Evolutionary conservation across 2,888 invertebrate species (phyloP).

Genomic region (Apodemia zela): DNA sequence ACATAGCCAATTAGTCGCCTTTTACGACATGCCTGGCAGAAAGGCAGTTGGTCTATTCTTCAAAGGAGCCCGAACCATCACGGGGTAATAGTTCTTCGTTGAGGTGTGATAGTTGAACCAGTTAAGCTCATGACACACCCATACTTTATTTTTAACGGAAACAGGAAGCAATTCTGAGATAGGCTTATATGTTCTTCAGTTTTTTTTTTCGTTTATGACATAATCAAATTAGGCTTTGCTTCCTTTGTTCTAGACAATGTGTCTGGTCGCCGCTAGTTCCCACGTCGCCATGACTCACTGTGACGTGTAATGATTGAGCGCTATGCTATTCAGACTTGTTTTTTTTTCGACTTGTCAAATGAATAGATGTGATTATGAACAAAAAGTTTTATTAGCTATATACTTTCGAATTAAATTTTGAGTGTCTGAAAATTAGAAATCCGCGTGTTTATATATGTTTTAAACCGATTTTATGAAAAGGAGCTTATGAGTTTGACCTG

Average conservation of each 20-base stretch:
- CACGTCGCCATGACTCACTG: conserved; percentile 60
- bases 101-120: neutral
- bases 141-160: neutral
- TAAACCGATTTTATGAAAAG: too few species aligned
- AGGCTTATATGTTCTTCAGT: conserved; percentile 32
- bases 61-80: too few species aligned
- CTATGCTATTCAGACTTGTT: neutral
- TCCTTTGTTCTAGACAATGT: conserved; percentile 73
- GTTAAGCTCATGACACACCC: neutral
- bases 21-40: too few species aligned
- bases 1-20: too few species aligned
- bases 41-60: too few species aligned
- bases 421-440: neutral
- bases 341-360: neutral
- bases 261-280: conserved; percentile 67
- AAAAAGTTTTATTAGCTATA: neutral
- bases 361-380: neutral
- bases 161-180: neutral
- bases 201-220: conserved; percentile 63
- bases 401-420: conserved; percentile 3
- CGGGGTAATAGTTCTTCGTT: too few species aligned
- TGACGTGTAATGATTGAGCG: conserved; percentile 42
- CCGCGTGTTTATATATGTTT: neutral
- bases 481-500: too few species aligned
- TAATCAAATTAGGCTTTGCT: conserved; percentile 66